These are phyloP conservation scores for Tragelaphus imberbis DNA, from an alignment of 2,113 vertebrate species.

Conservation along the genomic window DNA sequence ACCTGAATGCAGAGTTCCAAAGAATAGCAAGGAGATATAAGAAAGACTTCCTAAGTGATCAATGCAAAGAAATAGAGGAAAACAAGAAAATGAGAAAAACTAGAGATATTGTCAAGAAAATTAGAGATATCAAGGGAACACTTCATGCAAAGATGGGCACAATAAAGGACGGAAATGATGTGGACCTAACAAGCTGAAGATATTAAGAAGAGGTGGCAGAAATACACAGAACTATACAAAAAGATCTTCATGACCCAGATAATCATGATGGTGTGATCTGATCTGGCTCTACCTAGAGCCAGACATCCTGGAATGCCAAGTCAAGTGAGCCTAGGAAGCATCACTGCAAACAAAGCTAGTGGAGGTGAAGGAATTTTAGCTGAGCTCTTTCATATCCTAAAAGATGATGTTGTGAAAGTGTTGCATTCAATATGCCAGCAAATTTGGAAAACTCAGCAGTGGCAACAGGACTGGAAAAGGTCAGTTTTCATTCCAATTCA, in stretches of 20 bases:
- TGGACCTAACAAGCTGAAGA: neutral
- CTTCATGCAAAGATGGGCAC: neutral
- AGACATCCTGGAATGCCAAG: neutral
- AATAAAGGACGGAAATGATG: neutral
- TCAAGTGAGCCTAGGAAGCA: neutral
- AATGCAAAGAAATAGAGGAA: neutral
- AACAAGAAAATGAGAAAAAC: neutral
- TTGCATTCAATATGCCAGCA: neutral
- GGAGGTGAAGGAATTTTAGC: neutral
- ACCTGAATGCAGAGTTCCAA: neutral
- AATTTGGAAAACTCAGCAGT: neutral
- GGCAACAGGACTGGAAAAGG: neutral
- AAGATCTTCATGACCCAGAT: neutral
- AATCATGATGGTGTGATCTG: neutral
- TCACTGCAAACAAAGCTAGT: fast-evolving
- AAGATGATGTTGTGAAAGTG: neutral
- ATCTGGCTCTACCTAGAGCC: neutral
- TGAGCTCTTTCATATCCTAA: neutral
- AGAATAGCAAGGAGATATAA: neutral
- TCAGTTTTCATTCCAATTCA: neutral
- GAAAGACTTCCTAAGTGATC: neutral
- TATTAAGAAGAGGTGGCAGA: neutral
- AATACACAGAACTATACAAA: neutral
- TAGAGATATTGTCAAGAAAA: neutral
- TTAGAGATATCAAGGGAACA: neutral